These are phyloP conservation scores for Chelmon rostratus DNA, from an alignment of 2,797 vertebrate species.

Conservation along the genomic window DNA sequence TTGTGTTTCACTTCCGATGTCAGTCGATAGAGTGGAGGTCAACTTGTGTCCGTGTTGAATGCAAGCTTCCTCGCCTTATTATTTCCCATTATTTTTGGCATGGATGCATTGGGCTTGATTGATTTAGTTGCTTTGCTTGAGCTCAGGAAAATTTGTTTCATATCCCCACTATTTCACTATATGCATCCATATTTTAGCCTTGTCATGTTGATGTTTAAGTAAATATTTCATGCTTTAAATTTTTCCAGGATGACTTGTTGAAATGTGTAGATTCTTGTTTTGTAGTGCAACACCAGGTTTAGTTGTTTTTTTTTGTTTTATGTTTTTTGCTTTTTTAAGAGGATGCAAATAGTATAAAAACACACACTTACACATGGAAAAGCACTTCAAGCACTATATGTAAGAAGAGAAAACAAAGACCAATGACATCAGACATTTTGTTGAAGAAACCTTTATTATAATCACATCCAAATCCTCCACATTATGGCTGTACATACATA, in stretches of 20 bases:
- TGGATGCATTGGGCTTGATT: constrained; percentile 66
- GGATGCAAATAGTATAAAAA: not conserved
- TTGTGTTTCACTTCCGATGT: constrained; percentile 80
- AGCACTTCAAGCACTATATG: not conserved
- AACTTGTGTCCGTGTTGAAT: constrained; percentile 80
- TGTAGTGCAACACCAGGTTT: not conserved
- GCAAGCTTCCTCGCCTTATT: constrained; percentile 78
- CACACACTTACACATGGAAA: not conserved
- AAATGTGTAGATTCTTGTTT: not conserved
- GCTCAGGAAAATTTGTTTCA: constrained; percentile 61
- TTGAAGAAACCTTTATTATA: too few species aligned
- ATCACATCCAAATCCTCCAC: too few species aligned
- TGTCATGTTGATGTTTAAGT: constrained; percentile 44
- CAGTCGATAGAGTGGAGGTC: constrained; percentile 78
- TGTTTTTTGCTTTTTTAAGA: not conserved
- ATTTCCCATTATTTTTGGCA: constrained; percentile 77
- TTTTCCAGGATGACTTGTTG: not conserved
- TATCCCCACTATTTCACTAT: constrained; percentile 34
- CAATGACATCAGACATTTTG: too few species aligned
- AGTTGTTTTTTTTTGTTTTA: too few species aligned
- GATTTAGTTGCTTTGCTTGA: constrained; percentile 72
- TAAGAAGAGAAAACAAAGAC: too few species aligned
- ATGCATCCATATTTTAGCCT: constrained; percentile 19
- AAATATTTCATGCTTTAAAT: constrained; percentile 48
- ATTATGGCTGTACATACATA: too few species aligned